Conservation (phyloP, 1,140 invertebrate species). For the Caerostris extrusa region DNA sequence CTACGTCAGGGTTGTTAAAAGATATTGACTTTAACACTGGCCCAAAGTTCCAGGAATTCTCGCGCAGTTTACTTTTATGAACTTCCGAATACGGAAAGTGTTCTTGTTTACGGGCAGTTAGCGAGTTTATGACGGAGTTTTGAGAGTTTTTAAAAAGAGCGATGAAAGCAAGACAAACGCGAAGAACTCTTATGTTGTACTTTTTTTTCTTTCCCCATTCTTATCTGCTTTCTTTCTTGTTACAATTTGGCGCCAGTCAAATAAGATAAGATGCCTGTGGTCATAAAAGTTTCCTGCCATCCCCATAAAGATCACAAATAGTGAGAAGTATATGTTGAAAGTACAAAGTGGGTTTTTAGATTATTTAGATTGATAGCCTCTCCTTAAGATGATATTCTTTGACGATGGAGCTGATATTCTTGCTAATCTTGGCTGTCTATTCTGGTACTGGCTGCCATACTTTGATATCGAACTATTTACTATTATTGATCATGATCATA, state of each 20-base stretch:
- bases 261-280: background rate
- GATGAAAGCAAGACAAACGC: slow-evolving; percentile 17
- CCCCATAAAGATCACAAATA: slow-evolving; percentile 8
- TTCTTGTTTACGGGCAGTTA: slow-evolving; percentile 50
- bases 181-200: too few species aligned
- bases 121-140: slow-evolving; percentile 26
- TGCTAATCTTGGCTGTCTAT: background rate
- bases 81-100: slow-evolving; percentile 40
- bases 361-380: background rate
- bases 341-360: background rate
- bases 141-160: slow-evolving; percentile 28
- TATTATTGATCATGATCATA: too few species aligned
- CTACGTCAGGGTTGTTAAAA: background rate
- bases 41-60: slow-evolving; percentile 36
- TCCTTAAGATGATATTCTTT: background rate
- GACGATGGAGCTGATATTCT: background rate
- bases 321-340: background rate
- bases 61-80: slow-evolving; percentile 56
- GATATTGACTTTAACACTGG: background rate
- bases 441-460: background rate
- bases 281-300: slow-evolving; percentile 49
- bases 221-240: background rate
- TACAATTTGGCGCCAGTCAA: slow-evolving; percentile 40
- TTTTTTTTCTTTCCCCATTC: background rate
- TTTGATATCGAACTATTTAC: background rate